Percentiles rank a stretch among this genome's conserved stretches.
Conservation (phyloP, 2,113 vertebrate genomes). For the Otocyon megalotis region DNA sequence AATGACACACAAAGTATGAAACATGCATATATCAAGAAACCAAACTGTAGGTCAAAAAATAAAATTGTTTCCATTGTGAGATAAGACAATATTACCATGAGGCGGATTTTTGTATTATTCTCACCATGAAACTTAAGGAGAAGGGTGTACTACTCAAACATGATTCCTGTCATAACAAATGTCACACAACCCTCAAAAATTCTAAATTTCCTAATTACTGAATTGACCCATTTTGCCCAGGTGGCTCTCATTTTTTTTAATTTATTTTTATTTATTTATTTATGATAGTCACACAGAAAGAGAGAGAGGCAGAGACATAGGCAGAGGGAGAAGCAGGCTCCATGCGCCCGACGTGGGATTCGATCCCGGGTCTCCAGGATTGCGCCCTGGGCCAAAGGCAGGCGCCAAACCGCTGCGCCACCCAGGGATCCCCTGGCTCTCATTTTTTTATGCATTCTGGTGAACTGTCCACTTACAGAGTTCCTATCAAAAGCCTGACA, state of each 20-base stretch:
- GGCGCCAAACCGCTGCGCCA: too few relatives aligned
- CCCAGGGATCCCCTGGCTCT: too few relatives aligned
- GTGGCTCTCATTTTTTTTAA: constrained; percentile 5
- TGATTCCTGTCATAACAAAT: background rate
- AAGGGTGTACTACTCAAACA: background rate
- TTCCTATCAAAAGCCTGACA: constrained; percentile 3
- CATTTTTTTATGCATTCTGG: background rate
- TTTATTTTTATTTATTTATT: too few relatives aligned
- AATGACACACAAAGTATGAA: background rate
- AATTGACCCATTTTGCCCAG: background rate
- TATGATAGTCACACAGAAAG: too few relatives aligned
- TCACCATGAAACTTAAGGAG: background rate
- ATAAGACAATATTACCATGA: background rate
- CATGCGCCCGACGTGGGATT: too few relatives aligned
- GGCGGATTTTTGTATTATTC: background rate
- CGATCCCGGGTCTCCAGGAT: too few relatives aligned
- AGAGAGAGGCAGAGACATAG: too few relatives aligned
- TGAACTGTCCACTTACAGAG: background rate
- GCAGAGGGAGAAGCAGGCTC: too few relatives aligned
- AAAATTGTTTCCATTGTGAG: background rate
- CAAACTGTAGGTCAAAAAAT: background rate
- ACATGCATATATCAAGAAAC: background rate
- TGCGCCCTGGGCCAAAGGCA: too few relatives aligned
- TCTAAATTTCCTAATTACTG: background rate
- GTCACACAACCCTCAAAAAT: background rate